Conservation (phyloP, 2,113 vertebrate genomes). For the Gallinago undulata region DNA sequence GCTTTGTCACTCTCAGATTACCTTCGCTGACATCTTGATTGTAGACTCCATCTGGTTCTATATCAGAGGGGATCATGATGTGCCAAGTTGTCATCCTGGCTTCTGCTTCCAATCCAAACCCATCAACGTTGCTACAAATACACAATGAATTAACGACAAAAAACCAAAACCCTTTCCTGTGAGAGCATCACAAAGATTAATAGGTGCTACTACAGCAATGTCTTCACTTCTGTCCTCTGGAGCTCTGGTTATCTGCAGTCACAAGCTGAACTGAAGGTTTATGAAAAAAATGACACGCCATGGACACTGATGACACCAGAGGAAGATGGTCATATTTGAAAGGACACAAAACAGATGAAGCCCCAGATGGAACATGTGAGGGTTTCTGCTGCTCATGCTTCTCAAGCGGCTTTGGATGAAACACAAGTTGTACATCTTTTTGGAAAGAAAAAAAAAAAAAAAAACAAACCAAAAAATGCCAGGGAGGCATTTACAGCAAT, state of each 20-base stretch:
- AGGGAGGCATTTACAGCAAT: background rate
- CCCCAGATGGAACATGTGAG: background rate
- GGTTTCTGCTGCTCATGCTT: background rate
- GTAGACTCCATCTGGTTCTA: slow-evolving; percentile 85
- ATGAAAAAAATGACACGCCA: background rate
- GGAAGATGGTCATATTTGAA: background rate
- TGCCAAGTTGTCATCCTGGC: slow-evolving; percentile 99
- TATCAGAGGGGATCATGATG: slow-evolving; percentile 93
- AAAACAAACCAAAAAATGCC: background rate
- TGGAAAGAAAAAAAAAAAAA: background rate
- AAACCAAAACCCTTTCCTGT: background rate
- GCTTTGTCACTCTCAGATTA: slow-evolving; percentile 40
- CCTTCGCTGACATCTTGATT: slow-evolving; percentile 95
- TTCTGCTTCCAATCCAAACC: slow-evolving; percentile 97
- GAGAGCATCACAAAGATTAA: background rate
- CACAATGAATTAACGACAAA: slow-evolving; percentile 8
- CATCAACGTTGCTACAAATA: slow-evolving; percentile 87
- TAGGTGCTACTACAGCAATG: fast-evolving
- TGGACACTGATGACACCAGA: background rate
- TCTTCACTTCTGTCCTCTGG: background rate
- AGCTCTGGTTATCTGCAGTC: background rate
- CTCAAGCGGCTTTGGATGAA: background rate
- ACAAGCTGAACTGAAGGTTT: background rate
- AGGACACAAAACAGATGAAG: background rate
- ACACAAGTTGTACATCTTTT: background rate